Evolutionary conservation across 2,797 vertebrate species (phyloP).

Genomic region (Lepidocolaptes lacrymiger): DNA sequence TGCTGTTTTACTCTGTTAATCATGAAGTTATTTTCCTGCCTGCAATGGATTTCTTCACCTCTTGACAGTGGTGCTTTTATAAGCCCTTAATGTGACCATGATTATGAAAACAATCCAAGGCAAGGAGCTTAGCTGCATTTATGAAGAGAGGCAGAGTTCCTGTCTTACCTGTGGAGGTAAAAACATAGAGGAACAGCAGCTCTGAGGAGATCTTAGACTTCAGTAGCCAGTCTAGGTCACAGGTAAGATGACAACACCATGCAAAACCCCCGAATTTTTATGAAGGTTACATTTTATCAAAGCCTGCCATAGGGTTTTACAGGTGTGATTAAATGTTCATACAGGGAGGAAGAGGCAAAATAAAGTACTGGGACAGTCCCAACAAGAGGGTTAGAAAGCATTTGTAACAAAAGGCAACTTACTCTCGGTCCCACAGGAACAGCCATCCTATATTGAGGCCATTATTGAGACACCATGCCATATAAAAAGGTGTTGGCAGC

Average conservation of each 20-base stretch:
- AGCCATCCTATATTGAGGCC: conserved; percentile 70
- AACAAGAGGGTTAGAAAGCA: neutral
- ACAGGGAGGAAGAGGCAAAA: neutral
- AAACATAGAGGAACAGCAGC: neutral
- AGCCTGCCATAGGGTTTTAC: neutral
- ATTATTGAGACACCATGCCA: conserved; percentile 67
- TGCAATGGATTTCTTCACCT: conserved; percentile 31
- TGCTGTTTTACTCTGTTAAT: neutral
- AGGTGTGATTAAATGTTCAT: neutral
- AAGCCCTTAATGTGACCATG: neutral
- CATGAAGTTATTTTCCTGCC: neutral
- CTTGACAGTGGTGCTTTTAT: neutral
- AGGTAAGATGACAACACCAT: neutral
- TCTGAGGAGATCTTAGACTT: neutral
- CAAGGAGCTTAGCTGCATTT: neutral
- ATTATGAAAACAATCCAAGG: neutral
- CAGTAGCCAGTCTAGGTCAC: neutral
- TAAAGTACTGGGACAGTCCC: fast-evolving
- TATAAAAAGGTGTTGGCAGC: conserved; percentile 55
- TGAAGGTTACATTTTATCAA: neutral
- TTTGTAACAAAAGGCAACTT: conserved; percentile 21
- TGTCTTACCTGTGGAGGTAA: neutral
- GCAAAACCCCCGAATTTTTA: neutral
- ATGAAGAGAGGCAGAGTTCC: neutral
- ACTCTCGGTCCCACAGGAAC: conserved; percentile 74